Evolutionary conservation across 1,140 invertebrate species (phyloP), one percentile per base, ranked within the genome.

Genomic region (Diabrotica undecimpunctata): DNA sequence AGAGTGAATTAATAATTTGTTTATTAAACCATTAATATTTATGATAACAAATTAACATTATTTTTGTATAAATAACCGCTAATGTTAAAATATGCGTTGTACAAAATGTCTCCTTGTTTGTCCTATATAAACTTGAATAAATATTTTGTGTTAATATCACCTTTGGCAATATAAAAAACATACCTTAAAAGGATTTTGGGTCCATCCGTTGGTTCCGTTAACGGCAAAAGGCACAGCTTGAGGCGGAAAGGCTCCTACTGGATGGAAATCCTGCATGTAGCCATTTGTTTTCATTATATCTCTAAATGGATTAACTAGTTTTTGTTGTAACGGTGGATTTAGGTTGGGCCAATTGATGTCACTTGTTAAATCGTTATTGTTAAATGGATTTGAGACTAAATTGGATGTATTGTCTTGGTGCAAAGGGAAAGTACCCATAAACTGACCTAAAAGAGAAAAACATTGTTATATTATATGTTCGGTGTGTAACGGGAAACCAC

Each of bases 171-270:
- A 25, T 54, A 38, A 7, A 4, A 25, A 5, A 60, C 41, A 63
- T 74, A 78, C 76, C 70, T 74, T 79, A 67, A 79, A 79, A 10
- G 77, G 77, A 70, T 79, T 79, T 6, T 71, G 66, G 35, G 66
- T 68, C 77, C 77, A 69, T 71, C 72, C 54, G 66, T 71, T 65
- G 35, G 65, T 55, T 51, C 63, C 67, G 54, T 73, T 71, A 50
- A 62, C 64, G n/a, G 69, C 55, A 63, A 65, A 51, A 9, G 63
- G 65, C 55, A 65, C 64, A 10, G 66, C 56, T 8, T 60, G 52
- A 35, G 69, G 64, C 14, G 72, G 70, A 69, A 62, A 68, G 14
- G 62, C 52, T 52, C 54, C 46, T 5, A 68, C 46, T 7, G 72
- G 67, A 54, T 74, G 70, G 50, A 76, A 70, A 60, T 69, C 72